Evolutionary conservation across 2,888 invertebrate genomes (phyloP).

Genomic region (Dryococelus australis): DNA sequence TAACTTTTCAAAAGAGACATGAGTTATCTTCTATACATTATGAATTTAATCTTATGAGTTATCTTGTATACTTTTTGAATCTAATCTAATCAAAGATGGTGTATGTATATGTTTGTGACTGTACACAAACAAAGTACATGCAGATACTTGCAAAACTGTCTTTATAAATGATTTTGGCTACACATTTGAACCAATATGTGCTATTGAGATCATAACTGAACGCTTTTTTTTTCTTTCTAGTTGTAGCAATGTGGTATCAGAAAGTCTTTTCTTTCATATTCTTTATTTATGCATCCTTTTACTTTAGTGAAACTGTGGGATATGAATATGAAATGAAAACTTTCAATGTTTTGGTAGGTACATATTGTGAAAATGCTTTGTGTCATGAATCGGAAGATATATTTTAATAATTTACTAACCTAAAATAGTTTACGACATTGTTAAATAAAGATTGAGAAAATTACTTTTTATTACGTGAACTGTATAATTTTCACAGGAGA

Average conservation of each 20-base stretch:
- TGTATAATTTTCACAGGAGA: no score
- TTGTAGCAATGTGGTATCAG: neutral
- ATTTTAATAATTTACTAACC: no score
- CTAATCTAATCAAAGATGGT: no score
- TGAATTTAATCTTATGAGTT: neutral
- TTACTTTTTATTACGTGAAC: no score
- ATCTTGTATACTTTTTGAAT: neutral
- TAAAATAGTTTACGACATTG: no score
- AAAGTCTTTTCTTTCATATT: neutral
- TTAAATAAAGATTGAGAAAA: no score
- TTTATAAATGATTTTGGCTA: neutral
- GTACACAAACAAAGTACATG: neutral
- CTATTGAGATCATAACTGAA: neutral
- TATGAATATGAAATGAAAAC: conserved; percentile 10
- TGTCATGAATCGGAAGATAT: no score
- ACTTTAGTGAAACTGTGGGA: neutral
- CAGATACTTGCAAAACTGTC: neutral
- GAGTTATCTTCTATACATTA: neutral
- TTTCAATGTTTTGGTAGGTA: neutral
- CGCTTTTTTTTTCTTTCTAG: neutral
- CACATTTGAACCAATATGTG: neutral
- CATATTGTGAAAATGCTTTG: no score
- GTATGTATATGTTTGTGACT: neutral
- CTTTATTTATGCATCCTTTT: neutral
- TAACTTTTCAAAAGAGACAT: neutral